Percentiles rank a stretch among this genome's conserved stretches.
phyloP scores from a whole-genome alignment of 2,797 vertebrate genomes.

The Macropus fuliginosus region DNA sequence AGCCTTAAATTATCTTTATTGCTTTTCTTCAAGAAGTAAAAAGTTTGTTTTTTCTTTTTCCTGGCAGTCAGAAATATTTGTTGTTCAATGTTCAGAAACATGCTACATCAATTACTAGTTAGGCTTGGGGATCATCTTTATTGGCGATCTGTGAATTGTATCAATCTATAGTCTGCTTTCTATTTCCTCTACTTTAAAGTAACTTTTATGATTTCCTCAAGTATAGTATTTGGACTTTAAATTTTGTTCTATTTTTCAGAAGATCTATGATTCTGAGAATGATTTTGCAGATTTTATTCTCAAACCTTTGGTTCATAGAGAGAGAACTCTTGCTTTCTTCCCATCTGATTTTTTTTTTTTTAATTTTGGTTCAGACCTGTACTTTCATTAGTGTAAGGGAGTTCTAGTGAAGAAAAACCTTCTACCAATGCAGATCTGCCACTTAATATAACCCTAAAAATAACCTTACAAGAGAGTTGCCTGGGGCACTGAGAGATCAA shows the following conservation, averaged over 20 bases:
- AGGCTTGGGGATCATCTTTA: too few species aligned
- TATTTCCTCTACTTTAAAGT: background rate
- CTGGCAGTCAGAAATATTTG: too few species aligned
- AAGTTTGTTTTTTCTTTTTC: too few species aligned
- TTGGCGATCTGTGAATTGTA: too few species aligned
- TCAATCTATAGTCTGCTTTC: too few species aligned
- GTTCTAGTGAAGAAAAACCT: background rate
- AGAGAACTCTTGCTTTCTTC: background rate
- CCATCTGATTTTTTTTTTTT: too few species aligned
- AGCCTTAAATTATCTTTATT: too few species aligned
- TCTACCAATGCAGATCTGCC: background rate
- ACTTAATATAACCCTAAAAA: background rate
- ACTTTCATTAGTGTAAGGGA: background rate
- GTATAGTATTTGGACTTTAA: background rate
- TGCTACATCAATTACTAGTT: too few species aligned
- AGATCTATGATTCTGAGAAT: background rate
- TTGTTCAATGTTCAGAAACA: too few species aligned
- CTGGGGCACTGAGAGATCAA: background rate
- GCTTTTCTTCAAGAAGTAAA: too few species aligned
- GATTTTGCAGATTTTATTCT: background rate
- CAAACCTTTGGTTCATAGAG: background rate
- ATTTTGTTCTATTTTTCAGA: background rate
- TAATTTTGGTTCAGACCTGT: background rate
- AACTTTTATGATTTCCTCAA: background rate
- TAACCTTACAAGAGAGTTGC: background rate